phyloP scores from a whole-genome alignment of 2,888 invertebrate species.

The Sphaeridia pumilis region DNA sequence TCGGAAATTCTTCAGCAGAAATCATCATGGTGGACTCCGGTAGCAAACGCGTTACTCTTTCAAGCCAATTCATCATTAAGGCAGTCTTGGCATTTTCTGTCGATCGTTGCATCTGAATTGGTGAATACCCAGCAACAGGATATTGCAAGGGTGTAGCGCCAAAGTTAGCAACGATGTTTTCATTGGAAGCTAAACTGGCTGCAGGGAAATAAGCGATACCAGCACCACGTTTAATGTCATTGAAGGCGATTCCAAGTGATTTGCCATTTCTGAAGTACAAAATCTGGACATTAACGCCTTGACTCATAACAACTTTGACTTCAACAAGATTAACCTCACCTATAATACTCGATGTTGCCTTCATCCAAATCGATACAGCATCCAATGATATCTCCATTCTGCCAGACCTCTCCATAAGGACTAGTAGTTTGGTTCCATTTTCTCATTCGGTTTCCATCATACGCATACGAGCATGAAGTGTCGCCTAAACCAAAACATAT shows the following conservation, averaged over 20 bases:
- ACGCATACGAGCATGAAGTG: conserved; percentile 63
- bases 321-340: conserved; percentile 7
- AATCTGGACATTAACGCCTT: too few species aligned
- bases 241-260: conserved; percentile 61
- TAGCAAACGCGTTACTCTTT: conserved; percentile 40
- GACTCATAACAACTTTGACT: too few species aligned
- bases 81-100: conserved; percentile 39
- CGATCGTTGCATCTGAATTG: conserved; percentile 46
- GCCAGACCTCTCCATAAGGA: conserved; percentile 65
- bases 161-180: conserved; percentile 66
- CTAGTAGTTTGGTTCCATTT: conserved; percentile 61
- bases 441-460: conserved; percentile 57
- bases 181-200: conserved; percentile 62
- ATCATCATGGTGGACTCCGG: conserved; percentile 11
- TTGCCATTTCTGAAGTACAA: conserved; percentile 54
- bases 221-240: conserved; percentile 55
- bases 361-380: conserved; percentile 61
- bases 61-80: conserved; percentile 44
- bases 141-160: conserved; percentile 57
- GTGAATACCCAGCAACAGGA: conserved; percentile 54
- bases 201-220: conserved; percentile 69
- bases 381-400: conserved; percentile 67
- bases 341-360: conserved; percentile 50
- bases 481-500: conserved; percentile 52
- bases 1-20: conserved; percentile 9